phyloP scores from a whole-genome alignment of 2,888 invertebrate genomes.

The Sphecodes monilicornis region DNA sequence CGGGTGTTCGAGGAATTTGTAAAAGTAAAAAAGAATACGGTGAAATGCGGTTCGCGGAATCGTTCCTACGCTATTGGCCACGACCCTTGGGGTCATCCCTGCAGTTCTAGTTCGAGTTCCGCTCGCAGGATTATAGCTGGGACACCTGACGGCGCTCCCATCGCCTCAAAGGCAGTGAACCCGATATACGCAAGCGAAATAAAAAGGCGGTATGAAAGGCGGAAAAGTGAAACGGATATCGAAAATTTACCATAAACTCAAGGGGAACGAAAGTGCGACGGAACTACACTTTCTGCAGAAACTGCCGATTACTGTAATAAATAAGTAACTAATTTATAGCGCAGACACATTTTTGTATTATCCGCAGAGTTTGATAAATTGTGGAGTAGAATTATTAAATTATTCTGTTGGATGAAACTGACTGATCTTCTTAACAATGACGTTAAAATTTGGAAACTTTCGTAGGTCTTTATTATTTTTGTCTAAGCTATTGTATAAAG shows the following conservation, averaged over 20 bases:
- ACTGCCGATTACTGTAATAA: neutral
- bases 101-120: constrained; percentile 67
- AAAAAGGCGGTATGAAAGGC: constrained; percentile 41
- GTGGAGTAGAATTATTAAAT: neutral
- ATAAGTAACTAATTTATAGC: neutral
- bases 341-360: neutral
- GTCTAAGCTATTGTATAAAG: neutral
- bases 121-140: constrained; percentile 79
- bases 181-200: constrained; percentile 60
- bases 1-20: constrained; percentile 36
- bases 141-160: constrained; percentile 79
- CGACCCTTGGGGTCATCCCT: constrained; percentile 54
- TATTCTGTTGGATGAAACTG: neutral
- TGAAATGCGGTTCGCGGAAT: constrained; percentile 62
- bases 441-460: no score
- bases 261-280: neutral
- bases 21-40: constrained; percentile 29
- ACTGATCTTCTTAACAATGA: neutral
- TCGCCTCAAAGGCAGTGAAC: constrained; percentile 54
- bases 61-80: constrained; percentile 64
- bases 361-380: neutral
- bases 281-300: neutral
- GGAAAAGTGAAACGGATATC: constrained; percentile 33
- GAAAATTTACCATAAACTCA: constrained; percentile 22
- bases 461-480: neutral